Evolutionary conservation across 2,797 vertebrate genomes (phyloP).

Genomic region (Macrochelys suwanniensis): DNA sequence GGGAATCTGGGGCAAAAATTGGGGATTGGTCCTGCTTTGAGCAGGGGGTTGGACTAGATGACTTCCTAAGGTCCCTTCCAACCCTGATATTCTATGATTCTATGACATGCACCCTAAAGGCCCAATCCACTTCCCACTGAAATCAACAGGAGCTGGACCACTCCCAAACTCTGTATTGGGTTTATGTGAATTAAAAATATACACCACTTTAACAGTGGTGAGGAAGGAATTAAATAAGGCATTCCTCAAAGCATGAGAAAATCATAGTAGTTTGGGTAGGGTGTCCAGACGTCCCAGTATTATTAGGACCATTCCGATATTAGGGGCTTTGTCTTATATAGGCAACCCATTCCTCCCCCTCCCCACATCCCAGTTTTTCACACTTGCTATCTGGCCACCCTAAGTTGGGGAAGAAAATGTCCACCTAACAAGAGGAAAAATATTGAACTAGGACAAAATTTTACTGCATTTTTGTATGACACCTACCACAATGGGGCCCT

Average conservation of each 20-base stretch:
- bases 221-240: background rate
- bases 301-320: background rate
- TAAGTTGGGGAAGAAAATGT: background rate
- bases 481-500: background rate
- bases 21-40: too few species aligned
- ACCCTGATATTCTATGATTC: too few species aligned
- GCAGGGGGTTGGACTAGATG: too few species aligned
- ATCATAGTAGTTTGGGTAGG: background rate
- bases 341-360: background rate
- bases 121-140: background rate
- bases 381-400: background rate
- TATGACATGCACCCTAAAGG: background rate
- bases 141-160: background rate
- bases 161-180: background rate
- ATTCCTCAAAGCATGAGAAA: background rate
- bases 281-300: background rate
- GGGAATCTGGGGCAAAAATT: too few species aligned
- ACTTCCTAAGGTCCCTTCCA: too few species aligned
- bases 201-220: background rate
- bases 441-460: background rate
- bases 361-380: background rate
- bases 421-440: background rate
- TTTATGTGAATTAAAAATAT: background rate
- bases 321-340: background rate
- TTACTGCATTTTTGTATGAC: background rate